Conservation (phyloP, 2,888 invertebrate species). For the Merodon equestris region DNA sequence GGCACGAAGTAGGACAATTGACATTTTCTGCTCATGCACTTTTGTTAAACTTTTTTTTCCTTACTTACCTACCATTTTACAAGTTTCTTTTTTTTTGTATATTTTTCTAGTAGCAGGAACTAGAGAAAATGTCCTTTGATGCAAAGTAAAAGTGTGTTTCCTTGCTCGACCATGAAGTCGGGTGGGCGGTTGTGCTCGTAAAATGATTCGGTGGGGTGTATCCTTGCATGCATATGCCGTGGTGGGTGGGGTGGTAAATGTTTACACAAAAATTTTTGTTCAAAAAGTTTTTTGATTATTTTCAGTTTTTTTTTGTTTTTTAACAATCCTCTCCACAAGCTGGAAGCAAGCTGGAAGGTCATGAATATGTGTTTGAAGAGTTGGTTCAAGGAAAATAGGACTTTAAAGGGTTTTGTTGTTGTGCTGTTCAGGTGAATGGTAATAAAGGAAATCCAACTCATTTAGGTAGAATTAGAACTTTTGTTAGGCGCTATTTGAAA, state of each 20-base stretch:
- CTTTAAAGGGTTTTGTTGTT: too few species aligned
- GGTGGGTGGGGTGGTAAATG: background rate
- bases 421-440: too few species aligned
- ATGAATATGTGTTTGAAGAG: too few species aligned
- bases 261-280: background rate
- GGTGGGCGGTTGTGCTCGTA: too few species aligned
- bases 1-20: conserved; percentile 55
- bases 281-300: background rate
- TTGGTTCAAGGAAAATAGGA: too few species aligned
- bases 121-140: conserved; percentile 49
- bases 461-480: too few species aligned
- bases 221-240: conserved; percentile 12
- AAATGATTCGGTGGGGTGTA: conserved; percentile 22
- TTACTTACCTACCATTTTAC: too few species aligned
- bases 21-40: conserved; percentile 53
- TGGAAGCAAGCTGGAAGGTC: background rate
- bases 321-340: too few species aligned
- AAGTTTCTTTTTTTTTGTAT: too few species aligned
- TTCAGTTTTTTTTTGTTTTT: too few species aligned
- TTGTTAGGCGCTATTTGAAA: too few species aligned
- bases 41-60: conserved; percentile 28
- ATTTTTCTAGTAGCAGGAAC: background rate
- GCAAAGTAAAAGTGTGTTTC: conserved; percentile 17
- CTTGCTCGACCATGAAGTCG: conserved; percentile 34
- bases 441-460: too few species aligned